phyloP scores from a whole-genome alignment of 2,113 vertebrate genomes.

The Corythoichthys intestinalis region DNA sequence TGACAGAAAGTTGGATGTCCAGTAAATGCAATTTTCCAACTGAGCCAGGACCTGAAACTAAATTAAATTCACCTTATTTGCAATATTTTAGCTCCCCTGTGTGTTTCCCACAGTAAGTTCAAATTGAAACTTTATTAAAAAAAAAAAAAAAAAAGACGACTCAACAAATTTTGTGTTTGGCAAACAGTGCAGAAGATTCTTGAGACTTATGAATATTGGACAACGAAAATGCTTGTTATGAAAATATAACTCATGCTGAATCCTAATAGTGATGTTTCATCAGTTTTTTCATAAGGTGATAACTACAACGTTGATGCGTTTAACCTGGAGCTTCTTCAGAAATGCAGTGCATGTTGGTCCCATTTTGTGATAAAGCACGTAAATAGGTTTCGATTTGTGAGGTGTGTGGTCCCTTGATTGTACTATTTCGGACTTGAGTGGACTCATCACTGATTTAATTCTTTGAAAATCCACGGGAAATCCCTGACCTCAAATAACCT shows the following conservation, averaged over 20 bases:
- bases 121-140: background rate
- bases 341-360: too few species aligned
- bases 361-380: too few species aligned
- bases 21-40: background rate
- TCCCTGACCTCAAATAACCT: too few species aligned
- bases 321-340: background rate
- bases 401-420: too few species aligned
- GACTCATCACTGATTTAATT: too few species aligned
- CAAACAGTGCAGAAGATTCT: too few species aligned
- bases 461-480: too few species aligned
- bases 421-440: too few species aligned
- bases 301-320: conserved; percentile 11
- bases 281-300: conserved; percentile 21
- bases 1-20: too few species aligned
- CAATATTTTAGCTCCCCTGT: background rate
- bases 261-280: conserved; percentile 12
- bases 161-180: background rate
- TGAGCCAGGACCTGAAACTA: background rate
- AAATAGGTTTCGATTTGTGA: too few species aligned
- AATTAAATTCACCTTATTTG: background rate
- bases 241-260: conserved; percentile 15
- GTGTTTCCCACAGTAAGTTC: background rate
- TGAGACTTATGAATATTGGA: background rate
- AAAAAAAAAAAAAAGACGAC: background rate
- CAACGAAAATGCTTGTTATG: conserved; percentile 8